Evolutionary conservation across 2,113 vertebrate species (phyloP).

Genomic region (Aleadryas rufinucha): DNA sequence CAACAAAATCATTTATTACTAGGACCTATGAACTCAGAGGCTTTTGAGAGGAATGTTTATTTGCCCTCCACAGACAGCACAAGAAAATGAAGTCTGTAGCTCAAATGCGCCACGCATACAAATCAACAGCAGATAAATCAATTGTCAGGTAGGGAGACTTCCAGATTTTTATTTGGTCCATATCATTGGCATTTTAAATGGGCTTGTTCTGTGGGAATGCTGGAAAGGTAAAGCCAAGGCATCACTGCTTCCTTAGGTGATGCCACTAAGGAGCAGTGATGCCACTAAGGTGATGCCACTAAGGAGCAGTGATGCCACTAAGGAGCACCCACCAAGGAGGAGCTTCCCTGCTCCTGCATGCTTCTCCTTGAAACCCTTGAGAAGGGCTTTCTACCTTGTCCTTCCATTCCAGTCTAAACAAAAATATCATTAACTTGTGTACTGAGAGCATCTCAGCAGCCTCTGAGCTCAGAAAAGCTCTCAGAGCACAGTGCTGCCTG

Average conservation of each 20-base stretch:
- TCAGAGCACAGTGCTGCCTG: neutral
- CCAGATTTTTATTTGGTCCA: neutral
- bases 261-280: neutral
- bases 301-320: no score
- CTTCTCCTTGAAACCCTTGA: neutral
- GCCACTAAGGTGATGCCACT: no score
- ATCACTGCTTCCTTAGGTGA: neutral
- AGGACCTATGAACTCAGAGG: neutral
- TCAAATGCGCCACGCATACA: neutral
- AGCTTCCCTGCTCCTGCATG: neutral
- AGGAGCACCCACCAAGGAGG: neutral
- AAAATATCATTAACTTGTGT: neutral
- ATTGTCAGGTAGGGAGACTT: neutral
- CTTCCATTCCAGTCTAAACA: neutral
- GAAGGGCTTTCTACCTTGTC: neutral
- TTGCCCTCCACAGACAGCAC: neutral
- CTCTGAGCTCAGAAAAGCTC: neutral
- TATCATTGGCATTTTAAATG: neutral
- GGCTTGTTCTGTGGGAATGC: neutral
- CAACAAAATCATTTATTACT: neutral
- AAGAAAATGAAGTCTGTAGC: neutral
- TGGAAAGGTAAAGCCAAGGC: neutral
- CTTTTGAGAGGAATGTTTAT: neutral
- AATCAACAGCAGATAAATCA: neutral
- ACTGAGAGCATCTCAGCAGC: neutral